Evolutionary conservation across 2,888 invertebrate species (phyloP).

Genomic region (Silvanus unidentatus): DNA sequence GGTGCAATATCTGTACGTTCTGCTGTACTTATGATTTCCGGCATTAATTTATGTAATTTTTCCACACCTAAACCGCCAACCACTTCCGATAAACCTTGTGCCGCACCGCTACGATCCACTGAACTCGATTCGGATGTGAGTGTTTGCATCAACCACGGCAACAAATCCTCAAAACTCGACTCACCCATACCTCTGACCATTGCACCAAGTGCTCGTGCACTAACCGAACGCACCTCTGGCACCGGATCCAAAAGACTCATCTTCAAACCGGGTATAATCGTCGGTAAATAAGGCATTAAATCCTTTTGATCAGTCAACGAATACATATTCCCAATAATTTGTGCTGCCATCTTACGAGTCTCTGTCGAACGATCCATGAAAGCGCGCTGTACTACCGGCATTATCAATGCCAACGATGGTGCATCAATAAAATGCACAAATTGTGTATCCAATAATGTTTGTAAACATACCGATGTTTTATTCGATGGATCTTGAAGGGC

Average conservation of each 20-base stretch:
- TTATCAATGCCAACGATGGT: conserved; percentile 94
- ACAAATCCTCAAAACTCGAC: conserved; percentile 87
- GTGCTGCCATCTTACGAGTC: conserved; percentile 98
- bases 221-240: conserved; percentile 94
- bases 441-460: conserved; percentile 87
- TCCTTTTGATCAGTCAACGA: conserved; percentile 98
- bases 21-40: conserved; percentile 90
- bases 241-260: conserved; percentile 94
- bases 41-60: conserved; percentile 95
- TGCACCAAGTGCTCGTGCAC: conserved; percentile 92
- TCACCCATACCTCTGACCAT: conserved; percentile 98
- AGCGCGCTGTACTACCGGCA: conserved; percentile 98
- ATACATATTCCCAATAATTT: conserved; percentile 99
- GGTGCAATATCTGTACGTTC: conserved; percentile 90
- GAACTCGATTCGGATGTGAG: conserved; percentile 91
- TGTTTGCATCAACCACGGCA: conserved; percentile 98
- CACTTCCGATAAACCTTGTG: conserved; percentile 86
- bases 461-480: conserved; percentile 89
- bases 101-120: conserved; percentile 93
- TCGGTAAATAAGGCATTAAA: conserved; percentile 89
- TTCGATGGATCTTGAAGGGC: conserved; percentile 95
- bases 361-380: conserved; percentile 97
- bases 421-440: conserved; percentile 99
- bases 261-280: conserved; percentile 94
- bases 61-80: conserved; percentile 93